Evolutionary conservation across 2,888 invertebrate genomes (phyloP), one percentile per base, ranked within the genome.

Genomic region (Caenorhabditis wallacei): DNA sequence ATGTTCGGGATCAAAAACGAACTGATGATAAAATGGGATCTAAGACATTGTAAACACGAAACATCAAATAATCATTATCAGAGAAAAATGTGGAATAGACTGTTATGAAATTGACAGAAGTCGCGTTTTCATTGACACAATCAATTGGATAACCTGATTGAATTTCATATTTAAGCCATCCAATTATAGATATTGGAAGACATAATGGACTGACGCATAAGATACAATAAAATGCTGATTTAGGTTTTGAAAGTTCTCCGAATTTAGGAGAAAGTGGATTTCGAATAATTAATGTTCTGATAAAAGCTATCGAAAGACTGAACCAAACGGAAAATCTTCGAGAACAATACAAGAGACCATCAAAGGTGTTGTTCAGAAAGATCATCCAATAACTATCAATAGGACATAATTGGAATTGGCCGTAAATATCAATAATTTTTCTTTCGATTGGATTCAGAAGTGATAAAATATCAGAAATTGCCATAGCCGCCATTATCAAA

Each of bases 241-340:
- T 56, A 18, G 57, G 57, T 13, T 53, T 11, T 26, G 69, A 70
- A 2, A 70, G 30, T 18, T 57, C 13, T 8, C 18, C 4, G 43
- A 56, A 46, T 30, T 16, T 46, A 4, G 69, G 56, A 46, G 43
- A 13, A 1, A 70, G 20, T 5, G 57, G 69, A 20, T 70, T 57
- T 11, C 69, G 56, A 30, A 70, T n/a, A 40, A 70, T 57, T 1
- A 70, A 16, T 11, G 43, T 56, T 43, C 69, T 43, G 16, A 70
- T 70, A 18, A 70, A 26, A 10, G 69, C 69, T 10, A 57, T 56
- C 10, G 40, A 26, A 18, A 70, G 26, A 57, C 57, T 70, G 46
- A 70, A 46, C 69, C 69, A 70, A n/a, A 57, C 57, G 35, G 69
- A 56, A 20, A 43, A 70, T 46, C 69, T 40, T 43, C 69, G 35